phyloP scores from a whole-genome alignment of 2,888 invertebrate genomes.

The Cephonodes hylas region DNA sequence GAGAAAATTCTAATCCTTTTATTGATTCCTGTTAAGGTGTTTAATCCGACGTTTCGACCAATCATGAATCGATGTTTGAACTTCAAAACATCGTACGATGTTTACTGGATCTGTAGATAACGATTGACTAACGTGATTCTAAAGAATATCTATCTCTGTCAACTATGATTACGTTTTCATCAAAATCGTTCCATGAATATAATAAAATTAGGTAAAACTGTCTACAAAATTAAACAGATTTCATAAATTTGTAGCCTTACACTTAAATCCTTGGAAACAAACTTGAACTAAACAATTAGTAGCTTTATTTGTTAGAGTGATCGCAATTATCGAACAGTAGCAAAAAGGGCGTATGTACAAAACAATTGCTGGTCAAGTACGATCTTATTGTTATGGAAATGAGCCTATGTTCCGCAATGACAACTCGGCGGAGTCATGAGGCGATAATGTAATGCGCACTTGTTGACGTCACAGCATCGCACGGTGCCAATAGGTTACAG shows the following conservation, averaged over 20 bases:
- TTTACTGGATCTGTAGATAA: background rate
- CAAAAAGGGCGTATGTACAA: background rate
- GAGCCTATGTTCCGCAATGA: background rate
- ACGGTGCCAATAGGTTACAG: slow-evolving; percentile 28
- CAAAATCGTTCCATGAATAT: too few species aligned
- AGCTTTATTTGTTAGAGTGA: too few species aligned
- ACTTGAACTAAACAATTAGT: background rate
- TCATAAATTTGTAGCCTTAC: background rate
- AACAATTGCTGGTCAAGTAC: background rate
- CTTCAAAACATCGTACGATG: background rate
- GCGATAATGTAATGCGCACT: slow-evolving; percentile 28
- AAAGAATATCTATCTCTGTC: too few species aligned
- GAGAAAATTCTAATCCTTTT: background rate
- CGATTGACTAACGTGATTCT: too few species aligned
- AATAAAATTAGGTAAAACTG: too few species aligned
- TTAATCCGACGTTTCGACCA: background rate
- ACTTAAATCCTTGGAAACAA: background rate
- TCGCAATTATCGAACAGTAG: background rate
- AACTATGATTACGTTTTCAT: too few species aligned
- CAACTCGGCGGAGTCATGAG: slow-evolving; percentile 12
- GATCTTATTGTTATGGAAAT: background rate
- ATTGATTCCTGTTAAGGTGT: background rate
- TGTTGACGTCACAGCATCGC: slow-evolving; percentile 34
- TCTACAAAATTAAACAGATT: too few species aligned
- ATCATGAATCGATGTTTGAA: background rate